Conservation (phyloP, 2,113 vertebrate species). For the Corythaixoides concolor region DNA sequence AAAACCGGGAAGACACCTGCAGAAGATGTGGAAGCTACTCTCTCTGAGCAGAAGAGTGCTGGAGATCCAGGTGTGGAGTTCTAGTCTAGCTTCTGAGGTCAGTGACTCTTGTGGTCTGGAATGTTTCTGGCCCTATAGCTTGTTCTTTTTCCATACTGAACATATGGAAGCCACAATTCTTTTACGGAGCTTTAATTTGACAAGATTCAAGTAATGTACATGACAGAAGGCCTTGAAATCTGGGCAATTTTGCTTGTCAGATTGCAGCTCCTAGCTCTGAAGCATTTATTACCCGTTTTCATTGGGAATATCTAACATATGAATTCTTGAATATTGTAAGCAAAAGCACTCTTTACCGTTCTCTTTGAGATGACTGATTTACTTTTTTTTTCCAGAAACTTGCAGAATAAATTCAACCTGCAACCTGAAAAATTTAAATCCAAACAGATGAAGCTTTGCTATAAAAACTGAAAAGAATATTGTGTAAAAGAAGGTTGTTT, state of each 20-base stretch:
- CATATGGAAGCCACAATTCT: not conserved
- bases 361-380: not conserved
- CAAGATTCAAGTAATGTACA: not conserved
- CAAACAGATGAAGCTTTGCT: not conserved
- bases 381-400: not conserved
- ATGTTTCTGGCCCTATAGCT: not conserved
- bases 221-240: conserved; percentile 19
- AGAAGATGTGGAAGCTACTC: not conserved
- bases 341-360: not conserved
- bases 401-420: not conserved
- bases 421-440: not conserved
- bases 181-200: not conserved
- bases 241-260: not conserved
- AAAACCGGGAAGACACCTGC: not conserved
- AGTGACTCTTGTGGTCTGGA: not conserved
- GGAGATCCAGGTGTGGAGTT: not conserved
- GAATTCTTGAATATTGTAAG: not conserved
- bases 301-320: not conserved
- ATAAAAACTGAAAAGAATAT: not conserved
- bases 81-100: not conserved
- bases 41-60: not conserved
- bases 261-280: not conserved
- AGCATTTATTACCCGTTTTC: not conserved
- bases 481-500: not conserved
- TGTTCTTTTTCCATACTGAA: not conserved